phyloP scores from a whole-genome alignment of 1,140 invertebrate genomes.

The Hormaphis cornu region DNA sequence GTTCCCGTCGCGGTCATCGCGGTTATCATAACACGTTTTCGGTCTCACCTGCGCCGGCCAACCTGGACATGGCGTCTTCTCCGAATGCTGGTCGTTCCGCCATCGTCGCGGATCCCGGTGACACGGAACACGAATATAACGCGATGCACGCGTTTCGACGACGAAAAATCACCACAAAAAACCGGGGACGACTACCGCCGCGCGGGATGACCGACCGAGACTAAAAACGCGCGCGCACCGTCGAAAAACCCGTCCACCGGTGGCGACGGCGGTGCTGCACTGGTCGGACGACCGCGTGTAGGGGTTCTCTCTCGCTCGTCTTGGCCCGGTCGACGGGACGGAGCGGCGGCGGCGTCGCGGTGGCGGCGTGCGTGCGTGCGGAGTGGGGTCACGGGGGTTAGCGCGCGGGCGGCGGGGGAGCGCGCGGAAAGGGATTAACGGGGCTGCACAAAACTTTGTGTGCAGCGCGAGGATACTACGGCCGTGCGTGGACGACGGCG shows the following conservation, averaged over 20 bases:
- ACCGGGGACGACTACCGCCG: slow-evolving; percentile 21
- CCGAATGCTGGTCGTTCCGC: too few species aligned
- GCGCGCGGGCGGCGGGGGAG: neutral
- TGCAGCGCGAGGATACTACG: too few species aligned
- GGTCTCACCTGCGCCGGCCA: too few species aligned
- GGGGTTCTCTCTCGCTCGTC: neutral
- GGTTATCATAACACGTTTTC: too few species aligned
- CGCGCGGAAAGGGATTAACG: slow-evolving; percentile 22
- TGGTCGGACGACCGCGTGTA: too few species aligned
- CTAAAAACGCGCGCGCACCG: neutral
- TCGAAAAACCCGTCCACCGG: slow-evolving; percentile 19
- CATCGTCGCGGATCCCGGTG: neutral
- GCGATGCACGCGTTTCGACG: neutral
- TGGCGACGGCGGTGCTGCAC: neutral
- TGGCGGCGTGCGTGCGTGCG: neutral
- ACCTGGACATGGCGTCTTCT: too few species aligned
- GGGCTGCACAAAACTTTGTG: slow-evolving; percentile 4
- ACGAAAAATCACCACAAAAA: too few species aligned
- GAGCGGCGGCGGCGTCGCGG: neutral
- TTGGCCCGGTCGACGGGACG: too few species aligned
- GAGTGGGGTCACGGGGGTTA: neutral
- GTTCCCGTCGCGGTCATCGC: too few species aligned
- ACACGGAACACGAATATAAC: neutral
- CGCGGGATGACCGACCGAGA: neutral
- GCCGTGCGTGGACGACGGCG: neutral